Evolutionary conservation across 2,113 vertebrate genomes (phyloP), one percentile per base, ranked within the genome.

Genomic region (Thomomys bottae): DNA sequence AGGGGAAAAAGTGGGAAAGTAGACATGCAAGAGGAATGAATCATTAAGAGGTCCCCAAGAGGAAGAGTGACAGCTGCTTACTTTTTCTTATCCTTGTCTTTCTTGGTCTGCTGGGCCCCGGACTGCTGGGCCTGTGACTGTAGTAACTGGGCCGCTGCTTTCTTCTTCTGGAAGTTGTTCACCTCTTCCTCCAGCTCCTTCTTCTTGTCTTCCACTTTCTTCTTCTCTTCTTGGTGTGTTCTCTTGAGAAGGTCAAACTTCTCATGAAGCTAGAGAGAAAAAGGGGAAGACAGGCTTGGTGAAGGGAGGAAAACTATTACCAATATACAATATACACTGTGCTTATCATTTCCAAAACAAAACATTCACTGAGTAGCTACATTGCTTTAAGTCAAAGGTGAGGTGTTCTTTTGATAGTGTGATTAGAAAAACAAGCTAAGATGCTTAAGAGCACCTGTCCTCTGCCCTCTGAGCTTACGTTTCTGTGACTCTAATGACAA

Each of bases 51-150:
- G 94, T 73, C 96, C 96, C 96, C 88, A 42, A 57, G 63, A 91
- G 91, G 32, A 0, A 94, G 94, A 82, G 73, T 54, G 94, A 92
- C 96, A 96, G 67, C 94, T 1, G 97, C 98, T 98, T 98, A 98
- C 98, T 98, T 98, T 98, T 98, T 98, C 98, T 98, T 98, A 97
- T 98, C 98, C 95, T 98, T 98, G 97, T 98, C 98, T 96, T 98
- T 98, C 98, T 98, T 98, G 97, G 98, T 98, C 91, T 98, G 98
- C 94, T 98, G 98, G 93, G 98, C 97, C 85, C 98, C 97, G 81
- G 98, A 97, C 96, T 98, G 98, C 96, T 98, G 98, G 77, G 98
- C 97, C 96, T 98, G 98, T 21, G 98, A 98, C 93, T 98, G 98
- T 11, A 98, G 96, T 23, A 98, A 92, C 95, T 98, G 98, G 64